phyloP scores from a whole-genome alignment of 1,140 invertebrate genomes.

The Drosophila burlai region DNA sequence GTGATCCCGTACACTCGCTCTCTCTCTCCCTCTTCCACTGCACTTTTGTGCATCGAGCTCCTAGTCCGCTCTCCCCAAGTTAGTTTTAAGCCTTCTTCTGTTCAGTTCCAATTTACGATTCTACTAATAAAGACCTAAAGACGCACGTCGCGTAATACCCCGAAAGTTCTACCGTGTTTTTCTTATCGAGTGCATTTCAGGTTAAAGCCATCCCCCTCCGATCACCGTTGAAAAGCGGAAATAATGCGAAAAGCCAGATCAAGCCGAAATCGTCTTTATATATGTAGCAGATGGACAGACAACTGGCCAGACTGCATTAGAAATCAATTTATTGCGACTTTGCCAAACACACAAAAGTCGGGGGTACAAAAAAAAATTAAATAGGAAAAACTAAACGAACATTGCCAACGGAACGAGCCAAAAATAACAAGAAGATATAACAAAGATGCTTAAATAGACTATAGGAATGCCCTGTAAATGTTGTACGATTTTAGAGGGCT shows the following conservation, averaged over 20 bases:
- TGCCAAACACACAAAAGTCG: constrained; percentile 54
- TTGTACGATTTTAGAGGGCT: too few species aligned
- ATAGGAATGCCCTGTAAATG: background rate
- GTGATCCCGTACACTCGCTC: too few species aligned
- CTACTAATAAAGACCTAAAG: too few species aligned
- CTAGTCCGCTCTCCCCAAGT: too few species aligned
- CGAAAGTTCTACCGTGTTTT: too few species aligned
- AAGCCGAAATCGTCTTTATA: constrained; percentile 26
- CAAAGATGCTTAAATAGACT: background rate
- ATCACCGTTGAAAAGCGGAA: constrained; percentile 50
- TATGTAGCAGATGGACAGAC: constrained; percentile 42
- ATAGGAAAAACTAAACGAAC: constrained; percentile 19
- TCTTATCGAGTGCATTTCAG: too few species aligned
- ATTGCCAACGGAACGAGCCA: background rate
- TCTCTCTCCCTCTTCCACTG: too few species aligned
- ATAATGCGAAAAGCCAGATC: constrained; percentile 60
- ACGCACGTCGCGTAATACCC: too few species aligned
- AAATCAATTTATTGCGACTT: constrained; percentile 79
- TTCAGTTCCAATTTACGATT: too few species aligned
- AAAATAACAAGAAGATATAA: constrained; percentile 13
- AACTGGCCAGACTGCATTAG: constrained; percentile 65
- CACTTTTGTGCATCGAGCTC: too few species aligned
- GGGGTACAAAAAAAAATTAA: constrained; percentile 11
- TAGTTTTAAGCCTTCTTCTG: too few species aligned
- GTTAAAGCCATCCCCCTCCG: too few species aligned